Conservation (phyloP, 2,888 invertebrate genomes). For the Caenorhabditis virilis region DNA sequence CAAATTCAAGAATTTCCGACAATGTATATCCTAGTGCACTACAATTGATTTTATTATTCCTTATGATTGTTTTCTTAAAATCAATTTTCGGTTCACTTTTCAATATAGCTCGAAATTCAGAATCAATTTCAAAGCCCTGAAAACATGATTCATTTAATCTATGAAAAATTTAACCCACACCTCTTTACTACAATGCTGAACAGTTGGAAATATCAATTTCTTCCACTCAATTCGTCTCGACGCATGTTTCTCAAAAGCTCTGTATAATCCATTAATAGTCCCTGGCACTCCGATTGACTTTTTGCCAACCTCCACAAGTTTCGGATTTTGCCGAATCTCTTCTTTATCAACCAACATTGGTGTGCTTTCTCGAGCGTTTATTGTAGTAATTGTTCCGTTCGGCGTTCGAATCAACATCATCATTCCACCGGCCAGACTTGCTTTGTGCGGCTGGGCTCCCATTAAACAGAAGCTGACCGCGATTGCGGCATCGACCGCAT, state of each 20-base stretch:
- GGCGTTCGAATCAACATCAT: conserved; percentile 9
- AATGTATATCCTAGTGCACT: conserved; percentile 25
- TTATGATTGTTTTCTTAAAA: too few relatives aligned
- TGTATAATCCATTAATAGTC: conserved; percentile 30
- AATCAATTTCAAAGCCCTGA: conserved; percentile 24
- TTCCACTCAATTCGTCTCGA: conserved; percentile 25
- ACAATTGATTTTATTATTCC: conserved; percentile 32
- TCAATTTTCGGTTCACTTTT: conserved; percentile 10
- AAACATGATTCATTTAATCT: conserved; percentile 3
- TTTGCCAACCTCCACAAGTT: conserved; percentile 10
- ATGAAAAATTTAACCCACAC: too few relatives aligned
- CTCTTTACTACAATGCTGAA: conserved; percentile 30
- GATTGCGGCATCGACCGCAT: conserved; percentile 48
- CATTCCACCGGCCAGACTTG: conserved; percentile 42
- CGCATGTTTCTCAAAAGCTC: conserved; percentile 26
- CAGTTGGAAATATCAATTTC: conserved; percentile 22
- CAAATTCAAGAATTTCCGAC: conserved; percentile 36
- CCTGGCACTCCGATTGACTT: conserved; percentile 36
- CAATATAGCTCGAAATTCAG: conserved; percentile 12
- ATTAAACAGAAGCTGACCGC: conserved; percentile 36
- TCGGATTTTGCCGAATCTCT: conserved; percentile 19
- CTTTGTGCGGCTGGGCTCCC: conserved; percentile 39
- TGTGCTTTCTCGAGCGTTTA: conserved; percentile 29
- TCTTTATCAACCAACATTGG: conserved; percentile 17
- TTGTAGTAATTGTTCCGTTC: conserved; percentile 30